Evolutionary conservation across 2,888 invertebrate genomes (phyloP).

Genomic region (Alviniconcha strummeri): DNA sequence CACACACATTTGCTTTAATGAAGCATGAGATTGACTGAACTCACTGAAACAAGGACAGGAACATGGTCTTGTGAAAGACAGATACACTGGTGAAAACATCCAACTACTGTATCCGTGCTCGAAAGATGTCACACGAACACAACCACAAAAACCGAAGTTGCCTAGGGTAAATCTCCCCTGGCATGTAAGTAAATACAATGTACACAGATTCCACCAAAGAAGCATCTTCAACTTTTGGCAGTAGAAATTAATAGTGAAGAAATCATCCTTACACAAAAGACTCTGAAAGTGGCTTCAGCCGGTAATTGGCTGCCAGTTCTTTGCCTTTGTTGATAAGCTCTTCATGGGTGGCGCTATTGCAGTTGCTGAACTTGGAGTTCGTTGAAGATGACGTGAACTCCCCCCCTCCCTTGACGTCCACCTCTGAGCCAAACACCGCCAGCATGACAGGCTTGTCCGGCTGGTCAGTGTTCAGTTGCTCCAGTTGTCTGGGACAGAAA

Average conservation of each 20-base stretch:
- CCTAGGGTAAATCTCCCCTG: too few relatives aligned
- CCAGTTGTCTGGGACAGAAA: slow-evolving; percentile 56
- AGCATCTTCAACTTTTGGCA: too few relatives aligned
- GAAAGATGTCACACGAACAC: too few relatives aligned
- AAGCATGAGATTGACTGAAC: background rate
- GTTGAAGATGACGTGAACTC: slow-evolving; percentile 15
- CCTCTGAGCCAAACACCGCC: slow-evolving; percentile 57
- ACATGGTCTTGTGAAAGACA: background rate
- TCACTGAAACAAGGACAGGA: background rate
- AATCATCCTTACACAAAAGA: slow-evolving; percentile 47
- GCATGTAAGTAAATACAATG: too few relatives aligned
- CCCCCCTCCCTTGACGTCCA: slow-evolving; percentile 59
- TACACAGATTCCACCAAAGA: too few relatives aligned
- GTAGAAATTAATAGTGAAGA: too few relatives aligned
- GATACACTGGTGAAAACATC: too few relatives aligned
- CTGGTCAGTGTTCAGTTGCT: slow-evolving; percentile 58
- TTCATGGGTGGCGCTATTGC: slow-evolving; percentile 45
- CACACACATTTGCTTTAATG: background rate
- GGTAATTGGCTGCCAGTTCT: slow-evolving; percentile 48
- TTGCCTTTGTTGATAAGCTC: slow-evolving; percentile 50
- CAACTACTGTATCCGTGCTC: too few relatives aligned
- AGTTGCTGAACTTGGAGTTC: slow-evolving; percentile 15
- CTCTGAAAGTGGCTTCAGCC: slow-evolving; percentile 50
- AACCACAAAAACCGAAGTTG: too few relatives aligned
- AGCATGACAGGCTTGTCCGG: slow-evolving; percentile 62